Conservation (phyloP, 92 coral and sea anemone genomes). For the Porites lobata region DNA sequence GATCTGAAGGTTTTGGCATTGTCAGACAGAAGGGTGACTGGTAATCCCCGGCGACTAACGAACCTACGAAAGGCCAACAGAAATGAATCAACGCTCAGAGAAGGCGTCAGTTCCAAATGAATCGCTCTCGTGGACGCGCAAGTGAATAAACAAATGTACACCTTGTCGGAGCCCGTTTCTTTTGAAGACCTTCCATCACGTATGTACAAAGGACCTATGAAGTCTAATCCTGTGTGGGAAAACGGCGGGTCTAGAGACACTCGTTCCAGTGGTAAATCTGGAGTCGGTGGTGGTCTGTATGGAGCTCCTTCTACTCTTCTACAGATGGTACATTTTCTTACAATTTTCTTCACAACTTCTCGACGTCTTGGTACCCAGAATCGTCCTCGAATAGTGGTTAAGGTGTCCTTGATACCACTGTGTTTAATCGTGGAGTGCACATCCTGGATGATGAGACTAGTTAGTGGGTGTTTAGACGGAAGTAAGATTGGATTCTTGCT, state of each 20-base stretch:
- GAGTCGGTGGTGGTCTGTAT: slow-evolving; percentile 41
- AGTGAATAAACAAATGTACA: slow-evolving; percentile 22
- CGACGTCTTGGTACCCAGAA: slow-evolving; percentile 75
- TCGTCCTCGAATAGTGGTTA: slow-evolving; percentile 65
- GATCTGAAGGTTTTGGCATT: slow-evolving; percentile 32
- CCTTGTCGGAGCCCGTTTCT: too few species aligned
- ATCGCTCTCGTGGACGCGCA: slow-evolving; percentile 68
- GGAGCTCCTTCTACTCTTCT: slow-evolving; percentile 55
- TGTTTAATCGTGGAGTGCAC: slow-evolving; percentile 62
- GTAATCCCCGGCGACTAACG: slow-evolving; percentile 31
- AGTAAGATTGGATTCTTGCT: slow-evolving; percentile 65
- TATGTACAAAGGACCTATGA: too few species aligned
- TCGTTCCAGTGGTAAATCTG: slow-evolving; percentile 19
- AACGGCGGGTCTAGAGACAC: too few species aligned
- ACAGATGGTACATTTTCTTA: neutral
- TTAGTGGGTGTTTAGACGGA: slow-evolving; percentile 62
- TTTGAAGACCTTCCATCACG: too few species aligned
- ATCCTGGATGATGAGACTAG: slow-evolving; percentile 49
- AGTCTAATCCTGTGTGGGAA: too few species aligned
- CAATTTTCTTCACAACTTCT: slow-evolving; percentile 56
- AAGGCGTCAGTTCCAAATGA: slow-evolving; percentile 48
- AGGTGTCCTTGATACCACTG: slow-evolving; percentile 71
- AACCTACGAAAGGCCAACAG: slow-evolving; percentile 45
- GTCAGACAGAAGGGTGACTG: slow-evolving; percentile 36
- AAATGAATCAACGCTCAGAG: slow-evolving; percentile 40